phyloP scores from a whole-genome alignment of 2,113 vertebrate species.

The Urocitellus parryii region DNA sequence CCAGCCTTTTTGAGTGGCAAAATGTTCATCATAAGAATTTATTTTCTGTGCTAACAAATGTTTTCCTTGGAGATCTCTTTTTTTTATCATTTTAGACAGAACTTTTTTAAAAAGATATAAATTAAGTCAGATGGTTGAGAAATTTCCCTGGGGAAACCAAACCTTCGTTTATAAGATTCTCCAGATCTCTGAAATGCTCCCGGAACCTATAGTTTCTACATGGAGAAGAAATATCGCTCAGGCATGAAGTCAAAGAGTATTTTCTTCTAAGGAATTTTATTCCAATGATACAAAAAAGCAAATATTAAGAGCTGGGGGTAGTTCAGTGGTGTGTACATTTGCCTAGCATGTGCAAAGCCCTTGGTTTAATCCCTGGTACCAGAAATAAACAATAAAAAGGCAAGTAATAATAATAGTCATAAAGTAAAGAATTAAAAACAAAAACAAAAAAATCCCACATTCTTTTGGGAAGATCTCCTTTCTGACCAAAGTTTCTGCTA shows the following conservation, averaged over 20 bases:
- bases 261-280: slow-evolving; percentile 66
- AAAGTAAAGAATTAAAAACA: not conserved
- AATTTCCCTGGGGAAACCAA: slow-evolving; percentile 81
- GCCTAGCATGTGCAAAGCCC: not conserved
- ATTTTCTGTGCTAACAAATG: slow-evolving; percentile 87
- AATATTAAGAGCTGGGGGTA: not conserved
- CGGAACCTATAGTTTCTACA: slow-evolving; percentile 53
- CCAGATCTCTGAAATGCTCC: slow-evolving; percentile 57
- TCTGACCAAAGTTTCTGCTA: slow-evolving; percentile 77
- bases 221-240: slow-evolving; percentile 53
- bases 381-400: not conserved
- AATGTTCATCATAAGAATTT: slow-evolving; percentile 87
- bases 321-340: not conserved
- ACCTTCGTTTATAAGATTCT: slow-evolving; percentile 78
- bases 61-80: slow-evolving; percentile 80
- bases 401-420: not conserved
- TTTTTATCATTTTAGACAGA: slow-evolving; percentile 80
- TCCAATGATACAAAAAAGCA: not conserved
- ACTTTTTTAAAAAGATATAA: slow-evolving; percentile 76
- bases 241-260: slow-evolving; percentile 46
- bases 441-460: not conserved
- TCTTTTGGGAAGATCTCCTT: slow-evolving; percentile 65
- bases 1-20: slow-evolving; percentile 82
- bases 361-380: not conserved
- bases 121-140: slow-evolving; percentile 84